Percentiles rank a stretch among this genome's conserved stretches.
These are phyloP conservation scores for Drosophila leonis DNA, from an alignment of 2,888 invertebrate species.

Conservation along the genomic window DNA sequence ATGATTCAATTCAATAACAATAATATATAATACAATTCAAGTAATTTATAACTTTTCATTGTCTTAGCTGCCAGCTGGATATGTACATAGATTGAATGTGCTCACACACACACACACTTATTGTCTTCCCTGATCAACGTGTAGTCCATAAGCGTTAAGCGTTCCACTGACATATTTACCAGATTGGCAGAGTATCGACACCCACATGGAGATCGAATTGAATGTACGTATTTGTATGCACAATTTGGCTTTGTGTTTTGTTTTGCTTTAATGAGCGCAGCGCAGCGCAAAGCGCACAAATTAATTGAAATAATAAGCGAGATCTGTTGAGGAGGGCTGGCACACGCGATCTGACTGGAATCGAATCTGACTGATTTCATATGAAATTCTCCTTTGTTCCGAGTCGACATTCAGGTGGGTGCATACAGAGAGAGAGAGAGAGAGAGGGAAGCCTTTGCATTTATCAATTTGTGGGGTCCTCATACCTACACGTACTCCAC, in stretches of 20 bases:
- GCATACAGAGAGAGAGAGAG: conserved; percentile 38
- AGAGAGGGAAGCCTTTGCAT: conserved; percentile 52
- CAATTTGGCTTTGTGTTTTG: conserved; percentile 52
- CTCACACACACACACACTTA: not conserved
- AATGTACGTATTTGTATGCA: conserved; percentile 50
- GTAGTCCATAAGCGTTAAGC: conserved; percentile 1
- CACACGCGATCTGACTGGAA: conserved; percentile 73
- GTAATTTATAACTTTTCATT: not conserved
- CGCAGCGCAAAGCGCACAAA: conserved; percentile 66
- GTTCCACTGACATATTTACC: conserved; percentile 67
- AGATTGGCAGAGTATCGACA: conserved; percentile 51
- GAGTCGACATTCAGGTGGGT: conserved; percentile 62
- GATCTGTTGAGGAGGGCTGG: conserved; percentile 39
- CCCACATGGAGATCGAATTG: conserved; percentile 40
- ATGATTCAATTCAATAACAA: not conserved
- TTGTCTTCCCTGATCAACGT: conserved; percentile 34
- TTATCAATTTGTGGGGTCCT: conserved; percentile 79
- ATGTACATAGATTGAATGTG: not conserved
- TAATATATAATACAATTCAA: not conserved
- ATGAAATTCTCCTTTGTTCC: conserved; percentile 44
- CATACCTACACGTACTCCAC: conserved; percentile 72
- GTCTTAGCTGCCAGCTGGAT: not conserved
- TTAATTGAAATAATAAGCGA: conserved; percentile 77
- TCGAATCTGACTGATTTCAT: conserved; percentile 62
- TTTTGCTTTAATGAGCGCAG: conserved; percentile 40